phyloP scores from a whole-genome alignment of 2,113 vertebrate species.

The Phoxinus phoxinus region DNA sequence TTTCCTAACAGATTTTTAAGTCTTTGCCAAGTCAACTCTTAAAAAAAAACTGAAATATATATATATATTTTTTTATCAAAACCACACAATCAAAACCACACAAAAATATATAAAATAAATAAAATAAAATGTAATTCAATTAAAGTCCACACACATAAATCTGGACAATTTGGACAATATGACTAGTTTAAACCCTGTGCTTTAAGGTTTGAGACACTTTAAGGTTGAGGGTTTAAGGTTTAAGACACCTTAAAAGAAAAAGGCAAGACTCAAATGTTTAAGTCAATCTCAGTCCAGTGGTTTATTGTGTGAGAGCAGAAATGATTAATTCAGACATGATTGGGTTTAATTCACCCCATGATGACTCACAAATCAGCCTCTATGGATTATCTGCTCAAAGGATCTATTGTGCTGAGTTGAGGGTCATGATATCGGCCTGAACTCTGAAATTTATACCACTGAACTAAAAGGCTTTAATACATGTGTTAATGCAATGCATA shows the following conservation, averaged over 20 bases:
- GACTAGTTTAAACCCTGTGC: too few species aligned
- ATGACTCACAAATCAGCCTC: conserved; percentile 87
- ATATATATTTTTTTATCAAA: too few species aligned
- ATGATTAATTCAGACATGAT: conserved; percentile 85
- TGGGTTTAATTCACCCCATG: conserved; percentile 85
- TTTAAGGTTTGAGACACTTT: not conserved
- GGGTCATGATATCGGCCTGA: conserved; percentile 78
- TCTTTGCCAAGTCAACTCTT: not conserved
- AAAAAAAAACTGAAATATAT: not conserved
- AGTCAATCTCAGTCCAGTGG: conserved; percentile 13
- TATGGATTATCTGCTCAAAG: conserved; percentile 84
- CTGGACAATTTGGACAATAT: not conserved
- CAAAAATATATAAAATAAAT: not conserved
- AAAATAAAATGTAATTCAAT: not conserved
- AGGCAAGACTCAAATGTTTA: conserved; percentile 4
- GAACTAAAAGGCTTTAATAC: conserved; percentile 62
- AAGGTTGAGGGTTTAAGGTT: not conserved
- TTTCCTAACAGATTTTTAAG: not conserved
- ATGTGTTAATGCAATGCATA: conserved; percentile 7
- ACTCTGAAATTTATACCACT: conserved; percentile 78
- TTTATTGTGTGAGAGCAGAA: conserved; percentile 33
- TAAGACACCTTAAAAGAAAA: not conserved
- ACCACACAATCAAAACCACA: not conserved
- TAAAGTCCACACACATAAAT: not conserved
- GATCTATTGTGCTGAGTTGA: conserved; percentile 81